Evolutionary conservation across 2,113 vertebrate species (phyloP).

Genomic region (Ophthalmolycus amberensis): DNA sequence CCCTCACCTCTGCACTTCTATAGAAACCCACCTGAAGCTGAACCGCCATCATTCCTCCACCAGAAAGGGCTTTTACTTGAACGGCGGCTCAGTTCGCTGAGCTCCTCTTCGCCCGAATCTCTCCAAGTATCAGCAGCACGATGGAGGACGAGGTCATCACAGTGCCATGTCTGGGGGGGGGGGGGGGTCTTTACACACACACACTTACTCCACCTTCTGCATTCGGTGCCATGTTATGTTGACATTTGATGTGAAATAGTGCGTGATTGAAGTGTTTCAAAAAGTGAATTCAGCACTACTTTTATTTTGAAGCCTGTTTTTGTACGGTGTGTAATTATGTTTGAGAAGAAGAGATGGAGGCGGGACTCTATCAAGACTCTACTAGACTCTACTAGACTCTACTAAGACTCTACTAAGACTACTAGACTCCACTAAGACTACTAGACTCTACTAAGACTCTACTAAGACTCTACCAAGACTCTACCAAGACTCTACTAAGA

Average conservation of each 20-base stretch:
- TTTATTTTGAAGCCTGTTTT: conserved; percentile 53
- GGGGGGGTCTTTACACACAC: not conserved
- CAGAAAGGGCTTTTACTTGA: conserved; percentile 75
- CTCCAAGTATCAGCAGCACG: not conserved
- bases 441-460: too few species aligned
- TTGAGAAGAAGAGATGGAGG: not conserved
- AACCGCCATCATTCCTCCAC: conserved; percentile 74
- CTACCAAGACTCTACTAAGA: too few species aligned
- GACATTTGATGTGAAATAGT: conserved; percentile 58
- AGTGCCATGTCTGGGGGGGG: conserved; percentile 60
- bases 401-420: too few species aligned
- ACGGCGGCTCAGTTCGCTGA: conserved; percentile 42
- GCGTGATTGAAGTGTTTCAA: conserved; percentile 73
- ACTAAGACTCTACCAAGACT: too few species aligned
- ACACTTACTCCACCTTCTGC: conserved; percentile 60
- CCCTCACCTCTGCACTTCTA: conserved; percentile 63
- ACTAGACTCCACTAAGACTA: too few species aligned
- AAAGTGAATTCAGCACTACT: conserved; percentile 64
- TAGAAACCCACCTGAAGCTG: conserved; percentile 53
- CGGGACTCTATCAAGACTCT: not conserved
- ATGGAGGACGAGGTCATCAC: conserved; percentile 41
- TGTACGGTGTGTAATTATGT: conserved; percentile 50
- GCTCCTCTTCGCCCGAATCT: conserved; percentile 45
- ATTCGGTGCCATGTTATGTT: conserved; percentile 67
- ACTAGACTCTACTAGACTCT: not conserved